Evolutionary conservation across 2,113 vertebrate genomes (phyloP).

Genomic region (Trinectes maculatus): DNA sequence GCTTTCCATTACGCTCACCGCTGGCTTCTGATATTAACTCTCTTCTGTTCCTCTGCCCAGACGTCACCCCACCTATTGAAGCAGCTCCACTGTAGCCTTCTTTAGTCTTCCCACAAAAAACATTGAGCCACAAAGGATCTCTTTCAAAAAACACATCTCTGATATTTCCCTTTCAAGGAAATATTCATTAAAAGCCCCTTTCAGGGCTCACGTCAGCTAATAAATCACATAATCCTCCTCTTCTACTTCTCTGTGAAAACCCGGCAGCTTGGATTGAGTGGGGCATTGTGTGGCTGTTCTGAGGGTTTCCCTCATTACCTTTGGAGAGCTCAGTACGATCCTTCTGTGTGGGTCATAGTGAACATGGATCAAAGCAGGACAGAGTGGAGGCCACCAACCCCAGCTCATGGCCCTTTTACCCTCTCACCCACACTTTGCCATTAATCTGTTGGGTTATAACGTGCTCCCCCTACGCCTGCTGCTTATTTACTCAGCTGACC

Average conservation of each 20-base stretch:
- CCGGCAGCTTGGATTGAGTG: constrained; percentile 49
- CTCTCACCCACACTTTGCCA: constrained; percentile 73
- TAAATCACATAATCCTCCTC: constrained; percentile 77
- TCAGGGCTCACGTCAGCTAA: constrained; percentile 66
- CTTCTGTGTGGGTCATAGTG: constrained; percentile 46
- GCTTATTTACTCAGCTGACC: constrained; percentile 79
- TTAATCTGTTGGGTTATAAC: constrained; percentile 70
- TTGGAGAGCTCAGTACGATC: constrained; percentile 52
- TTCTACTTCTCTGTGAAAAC: constrained; percentile 59
- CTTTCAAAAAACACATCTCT: constrained; percentile 66
- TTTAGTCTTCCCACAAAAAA: constrained; percentile 54
- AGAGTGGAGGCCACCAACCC: constrained; percentile 58
- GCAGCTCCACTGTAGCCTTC: constrained; percentile 37
- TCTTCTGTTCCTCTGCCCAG: constrained; percentile 32
- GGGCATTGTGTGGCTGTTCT: constrained; percentile 68
- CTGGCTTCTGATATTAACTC: constrained; percentile 46
- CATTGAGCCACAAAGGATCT: constrained; percentile 65
- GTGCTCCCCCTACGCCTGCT: constrained; percentile 38
- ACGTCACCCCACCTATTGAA: constrained; percentile 48
- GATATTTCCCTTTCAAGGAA: constrained; percentile 69
- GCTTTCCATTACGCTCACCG: constrained; percentile 30
- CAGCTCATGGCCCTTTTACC: constrained; percentile 67
- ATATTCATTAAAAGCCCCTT: constrained; percentile 64
- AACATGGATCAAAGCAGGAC: constrained; percentile 69
- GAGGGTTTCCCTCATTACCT: constrained; percentile 41